phyloP scores from a whole-genome alignment of 2,113 vertebrate genomes.

The Zosterops japonicus region DNA sequence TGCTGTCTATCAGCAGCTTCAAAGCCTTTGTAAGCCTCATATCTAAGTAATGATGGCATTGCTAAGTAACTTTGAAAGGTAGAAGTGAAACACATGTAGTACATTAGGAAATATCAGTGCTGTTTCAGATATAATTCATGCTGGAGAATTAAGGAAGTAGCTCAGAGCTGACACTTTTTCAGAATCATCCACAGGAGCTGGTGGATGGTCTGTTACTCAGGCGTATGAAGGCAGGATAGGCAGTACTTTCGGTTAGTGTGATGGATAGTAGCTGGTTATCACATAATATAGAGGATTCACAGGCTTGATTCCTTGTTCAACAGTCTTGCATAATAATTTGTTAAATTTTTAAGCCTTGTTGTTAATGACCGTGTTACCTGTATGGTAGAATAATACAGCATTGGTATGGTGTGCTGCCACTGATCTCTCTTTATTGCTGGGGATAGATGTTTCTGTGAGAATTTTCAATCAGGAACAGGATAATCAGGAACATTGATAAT shows the following conservation, averaged over 20 bases:
- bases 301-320: not conserved
- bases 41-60: conserved; percentile 6
- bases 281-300: not conserved
- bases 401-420: not conserved
- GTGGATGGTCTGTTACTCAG: not conserved
- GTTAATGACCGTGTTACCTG: not conserved
- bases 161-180: not conserved
- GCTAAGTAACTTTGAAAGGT: conserved; percentile 16
- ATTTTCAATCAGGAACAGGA: not conserved
- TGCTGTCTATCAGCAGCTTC: not conserved
- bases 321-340: not conserved
- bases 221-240: not conserved
- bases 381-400: not conserved
- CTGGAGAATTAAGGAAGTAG: not conserved
- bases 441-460: not conserved
- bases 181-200: not conserved
- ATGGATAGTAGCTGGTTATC: not conserved
- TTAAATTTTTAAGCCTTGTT: not conserved
- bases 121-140: not conserved
- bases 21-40: not conserved
- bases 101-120: not conserved
- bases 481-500: not conserved
- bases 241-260: not conserved
- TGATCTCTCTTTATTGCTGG: not conserved
- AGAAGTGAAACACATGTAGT: conserved; percentile 11